phyloP scores from a whole-genome alignment of 2,888 invertebrate genomes.

The Octonoba sinensis region DNA sequence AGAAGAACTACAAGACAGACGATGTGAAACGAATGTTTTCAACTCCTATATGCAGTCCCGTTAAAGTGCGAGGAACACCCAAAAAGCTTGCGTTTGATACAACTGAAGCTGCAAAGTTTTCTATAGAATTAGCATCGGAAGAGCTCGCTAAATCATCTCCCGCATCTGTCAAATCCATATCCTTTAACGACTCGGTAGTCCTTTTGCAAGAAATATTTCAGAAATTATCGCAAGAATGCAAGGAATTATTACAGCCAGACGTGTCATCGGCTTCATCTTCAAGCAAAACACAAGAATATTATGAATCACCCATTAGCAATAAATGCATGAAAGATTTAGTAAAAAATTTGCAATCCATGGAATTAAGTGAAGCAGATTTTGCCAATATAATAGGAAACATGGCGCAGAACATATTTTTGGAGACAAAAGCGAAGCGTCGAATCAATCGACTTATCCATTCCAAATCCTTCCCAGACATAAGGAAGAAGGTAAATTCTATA shows the following conservation, averaged over 20 bases:
- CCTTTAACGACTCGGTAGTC: conserved; percentile 47
- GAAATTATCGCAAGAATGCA: conserved; percentile 52
- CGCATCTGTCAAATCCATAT: conserved; percentile 11
- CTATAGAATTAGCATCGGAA: background rate
- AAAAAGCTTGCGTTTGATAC: background rate
- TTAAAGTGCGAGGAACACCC: background rate
- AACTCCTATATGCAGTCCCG: conserved; percentile 29
- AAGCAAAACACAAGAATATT: background rate
- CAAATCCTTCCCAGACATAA: conserved; percentile 33
- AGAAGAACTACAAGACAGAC: conserved; percentile 31
- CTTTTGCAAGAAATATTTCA: conserved; percentile 58
- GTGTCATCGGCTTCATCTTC: background rate
- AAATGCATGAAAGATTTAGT: conserved; percentile 30
- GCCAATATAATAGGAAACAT: conserved; percentile 45
- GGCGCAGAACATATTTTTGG: conserved; percentile 46
- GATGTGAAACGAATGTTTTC: conserved; percentile 40
- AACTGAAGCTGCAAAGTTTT: background rate
- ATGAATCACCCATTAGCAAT: background rate
- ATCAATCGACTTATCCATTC: conserved; percentile 5
- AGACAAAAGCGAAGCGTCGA: conserved; percentile 39
- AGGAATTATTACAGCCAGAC: conserved; percentile 33
- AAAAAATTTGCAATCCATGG: conserved; percentile 25
- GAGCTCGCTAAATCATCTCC: background rate
- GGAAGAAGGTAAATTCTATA: background rate
- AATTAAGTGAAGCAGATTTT: conserved; percentile 46